A percentile compares a stretch with the other conserved stretches of the same genome.
Conservation (phyloP, 1,140 invertebrate genomes). For the fruit fly (Drosophila melanogaster) region DNA sequence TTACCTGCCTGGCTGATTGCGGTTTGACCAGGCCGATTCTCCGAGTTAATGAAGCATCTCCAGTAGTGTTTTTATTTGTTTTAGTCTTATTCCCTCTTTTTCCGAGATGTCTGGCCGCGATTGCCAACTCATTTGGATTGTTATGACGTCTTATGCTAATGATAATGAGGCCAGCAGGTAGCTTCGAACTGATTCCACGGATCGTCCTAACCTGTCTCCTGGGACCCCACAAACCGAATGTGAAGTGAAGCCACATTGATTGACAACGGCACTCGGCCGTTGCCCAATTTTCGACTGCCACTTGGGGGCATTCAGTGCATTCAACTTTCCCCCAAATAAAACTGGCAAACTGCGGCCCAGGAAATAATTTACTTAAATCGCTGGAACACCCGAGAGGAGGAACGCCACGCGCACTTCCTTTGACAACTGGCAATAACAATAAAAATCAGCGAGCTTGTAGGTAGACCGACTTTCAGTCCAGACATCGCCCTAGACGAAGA, state of each 20-base stretch:
- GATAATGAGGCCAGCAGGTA: constrained; percentile 68
- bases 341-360: constrained; percentile 44
- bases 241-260: constrained; percentile 2
- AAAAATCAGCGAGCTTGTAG: constrained; percentile 79
- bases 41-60: constrained; percentile 68
- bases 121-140: constrained; percentile 69
- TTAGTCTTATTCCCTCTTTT: constrained; percentile 14
- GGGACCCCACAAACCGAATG: constrained; percentile 54
- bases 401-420: constrained; percentile 65
- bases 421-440: constrained; percentile 83
- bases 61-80: constrained; percentile 25
- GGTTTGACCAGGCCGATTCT: constrained; percentile 57
- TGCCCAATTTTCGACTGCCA: constrained; percentile 29
- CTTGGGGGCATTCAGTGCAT: constrained; percentile 21
- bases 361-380: constrained; percentile 78
- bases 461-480: constrained; percentile 42
- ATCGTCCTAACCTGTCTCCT: constrained; percentile 13
- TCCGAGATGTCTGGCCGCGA: constrained; percentile 58
- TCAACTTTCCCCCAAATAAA: constrained; percentile 22
- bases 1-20: constrained; percentile 44
- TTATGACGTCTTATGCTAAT: constrained; percentile 76
- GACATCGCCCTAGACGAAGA: constrained; percentile 34
- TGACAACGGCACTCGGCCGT: constrained; percentile 4
- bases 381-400: constrained; percentile 23
- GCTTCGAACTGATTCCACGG: background rate